Base-by-base conservation (phyloP, 2,113 vertebrate genomes). In the Scomber scombrus region DNA sequence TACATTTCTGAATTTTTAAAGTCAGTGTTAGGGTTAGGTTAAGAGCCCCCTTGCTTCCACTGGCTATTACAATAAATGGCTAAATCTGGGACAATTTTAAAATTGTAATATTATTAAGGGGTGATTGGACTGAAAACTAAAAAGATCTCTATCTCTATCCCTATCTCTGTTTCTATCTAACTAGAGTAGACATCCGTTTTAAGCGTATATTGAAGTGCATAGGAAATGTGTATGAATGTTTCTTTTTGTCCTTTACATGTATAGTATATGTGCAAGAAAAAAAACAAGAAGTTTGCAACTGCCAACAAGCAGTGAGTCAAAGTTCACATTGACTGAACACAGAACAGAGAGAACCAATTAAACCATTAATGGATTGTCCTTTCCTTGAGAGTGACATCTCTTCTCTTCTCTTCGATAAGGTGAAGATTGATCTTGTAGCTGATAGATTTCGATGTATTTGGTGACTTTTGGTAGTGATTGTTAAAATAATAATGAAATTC, bases 301-400 rank as follows among this genome's bases (percentile, higher is more conserved):
- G 57, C 9, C 47, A 65, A 51, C 60, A 51, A 75, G 55, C n/a
- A 12, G 14, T 2, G 51, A 66, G 70, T 85, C 78, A 85, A 82
- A 89, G 73, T 69, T 81, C 34, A 66, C 18, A 70, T 26, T 1
- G 72, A 75, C 61, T 75, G 40, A 85, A 73, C 19, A 14, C 69
- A 67, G 51, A 65, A 51, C 15, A 50, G 34, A 62, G 40, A 71
- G 49, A 81, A 26, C 45, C 70, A 86, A 86, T 86, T 85, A 77
- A 82, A 63, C 49, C 29, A 54, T 75, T 58, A 77, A 61, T 68
- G 72, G 70, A 77, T 81, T 70, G 49, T 75, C 8, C 52, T 50
- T 87, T 75, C 77, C 72, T 81, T 26, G 7, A 71, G 16, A 45
- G 50, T 58, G 77, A 90, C 79, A 82, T 34, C 19, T 71, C n/a